phyloP scores from a whole-genome alignment of 2,797 vertebrate genomes.

The Antennarius maculatus region DNA sequence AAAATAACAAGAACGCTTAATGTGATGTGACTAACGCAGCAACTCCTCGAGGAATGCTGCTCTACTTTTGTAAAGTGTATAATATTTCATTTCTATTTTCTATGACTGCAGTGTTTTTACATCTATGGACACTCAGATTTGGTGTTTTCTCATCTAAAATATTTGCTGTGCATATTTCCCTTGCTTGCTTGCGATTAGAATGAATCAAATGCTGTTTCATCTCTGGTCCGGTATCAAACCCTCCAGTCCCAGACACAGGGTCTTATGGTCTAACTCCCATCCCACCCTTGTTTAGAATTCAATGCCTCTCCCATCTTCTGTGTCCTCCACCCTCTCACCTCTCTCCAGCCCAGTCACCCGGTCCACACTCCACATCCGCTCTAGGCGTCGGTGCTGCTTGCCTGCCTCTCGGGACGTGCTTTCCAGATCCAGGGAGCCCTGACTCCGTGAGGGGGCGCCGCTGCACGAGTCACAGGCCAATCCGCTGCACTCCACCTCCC shows the following conservation, averaged over 20 bases:
- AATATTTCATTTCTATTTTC: too few relatives aligned
- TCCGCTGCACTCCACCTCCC: conserved; percentile 78
- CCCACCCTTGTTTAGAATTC: conserved; percentile 45
- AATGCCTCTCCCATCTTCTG: conserved; percentile 71
- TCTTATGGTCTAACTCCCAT: conserved; percentile 2
- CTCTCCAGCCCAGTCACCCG: conserved; percentile 89
- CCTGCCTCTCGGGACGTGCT: conserved; percentile 84
- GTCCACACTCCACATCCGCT: conserved; percentile 94
- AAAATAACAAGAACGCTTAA: conserved; percentile 2
- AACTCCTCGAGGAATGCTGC: neutral
- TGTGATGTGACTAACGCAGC: neutral
- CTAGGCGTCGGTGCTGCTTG: conserved; percentile 88
- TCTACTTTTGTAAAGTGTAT: too few relatives aligned
- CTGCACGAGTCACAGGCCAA: conserved; percentile 80
- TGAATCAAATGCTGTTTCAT: conserved; percentile 61
- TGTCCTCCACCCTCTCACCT: conserved; percentile 80
- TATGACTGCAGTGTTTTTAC: too few relatives aligned
- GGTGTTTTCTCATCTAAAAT: too few relatives aligned
- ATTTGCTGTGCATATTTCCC: neutral
- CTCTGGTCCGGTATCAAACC: conserved; percentile 46
- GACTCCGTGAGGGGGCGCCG: conserved; percentile 78
- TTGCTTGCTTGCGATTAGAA: neutral
- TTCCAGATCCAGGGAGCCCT: conserved; percentile 90
- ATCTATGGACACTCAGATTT: too few relatives aligned
- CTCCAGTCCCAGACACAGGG: conserved; percentile 8